Evolutionary conservation across 2,888 invertebrate genomes (phyloP).

Genomic region (Hipparchia sbordonii): DNA sequence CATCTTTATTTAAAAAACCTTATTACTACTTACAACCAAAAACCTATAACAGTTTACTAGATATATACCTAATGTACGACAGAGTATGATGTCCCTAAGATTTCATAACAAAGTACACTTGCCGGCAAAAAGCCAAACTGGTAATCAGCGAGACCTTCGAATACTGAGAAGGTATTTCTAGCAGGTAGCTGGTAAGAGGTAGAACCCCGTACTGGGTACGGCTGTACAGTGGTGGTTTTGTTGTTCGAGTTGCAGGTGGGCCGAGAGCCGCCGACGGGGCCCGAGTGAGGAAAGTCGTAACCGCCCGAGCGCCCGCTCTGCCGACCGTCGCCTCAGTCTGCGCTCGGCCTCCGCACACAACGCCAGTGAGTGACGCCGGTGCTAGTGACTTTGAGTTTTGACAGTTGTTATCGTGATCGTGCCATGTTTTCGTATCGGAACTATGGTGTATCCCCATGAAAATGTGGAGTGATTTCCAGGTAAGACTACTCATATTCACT

Average conservation of each 20-base stretch:
- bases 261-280: conserved; percentile 50
- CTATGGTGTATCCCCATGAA: conserved; percentile 83
- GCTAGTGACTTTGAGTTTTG: conserved; percentile 77
- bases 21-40: background rate
- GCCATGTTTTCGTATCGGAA: conserved; percentile 82
- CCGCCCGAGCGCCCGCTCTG: conserved; percentile 36
- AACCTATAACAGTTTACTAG: too few species aligned
- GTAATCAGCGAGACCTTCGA: conserved; percentile 6
- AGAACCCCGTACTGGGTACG: conserved; percentile 31
- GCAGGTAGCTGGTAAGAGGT: conserved; percentile 43
- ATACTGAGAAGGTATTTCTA: conserved; percentile 52
- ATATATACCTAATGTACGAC: too few species aligned
- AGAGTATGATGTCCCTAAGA: background rate
- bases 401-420: conserved; percentile 82
- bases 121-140: conserved; percentile 11
- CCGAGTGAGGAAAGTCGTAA: conserved; percentile 52
- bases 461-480: conserved; percentile 83
- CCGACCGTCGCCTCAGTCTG: conserved; percentile 68
- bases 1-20: background rate
- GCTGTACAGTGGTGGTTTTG: conserved; percentile 58
- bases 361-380: conserved; percentile 69
- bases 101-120: conserved; percentile 43
- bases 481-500: conserved; percentile 50
- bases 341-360: conserved; percentile 71
- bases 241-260: conserved; percentile 80